Percentiles rank a stretch among this genome's conserved stretches.
phyloP scores from a whole-genome alignment of 1,140 invertebrate species.

The Euglossa dilemma region DNA sequence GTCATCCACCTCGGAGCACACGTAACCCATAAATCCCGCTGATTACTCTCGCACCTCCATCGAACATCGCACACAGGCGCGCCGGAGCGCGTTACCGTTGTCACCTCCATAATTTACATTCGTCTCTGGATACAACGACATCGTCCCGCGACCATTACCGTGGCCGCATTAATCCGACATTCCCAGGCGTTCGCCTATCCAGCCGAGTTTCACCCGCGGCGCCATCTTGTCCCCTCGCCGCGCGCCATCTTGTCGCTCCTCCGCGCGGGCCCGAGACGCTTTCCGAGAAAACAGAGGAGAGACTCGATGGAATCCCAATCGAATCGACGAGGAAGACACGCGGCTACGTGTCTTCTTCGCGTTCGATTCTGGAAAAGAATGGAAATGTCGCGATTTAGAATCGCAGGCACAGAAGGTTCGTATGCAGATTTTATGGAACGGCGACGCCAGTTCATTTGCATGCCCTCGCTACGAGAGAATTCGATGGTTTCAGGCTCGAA shows the following conservation, averaged over 20 bases:
- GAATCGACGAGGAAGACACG: background rate
- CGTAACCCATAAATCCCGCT: slow-evolving; percentile 28
- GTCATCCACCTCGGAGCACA: slow-evolving; percentile 8
- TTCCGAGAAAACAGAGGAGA: background rate
- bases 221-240: background rate
- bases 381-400: background rate
- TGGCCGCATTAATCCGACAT: slow-evolving; percentile 30
- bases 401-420: slow-evolving; percentile 5
- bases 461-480: slow-evolving; percentile 23
- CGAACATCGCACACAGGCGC: background rate
- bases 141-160: slow-evolving; percentile 25
- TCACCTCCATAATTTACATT: slow-evolving; percentile 42
- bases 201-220: too few species aligned
- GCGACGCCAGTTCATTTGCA: background rate
- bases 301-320: background rate
- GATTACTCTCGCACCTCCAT: slow-evolving; percentile 23
- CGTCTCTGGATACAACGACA: slow-evolving; percentile 41
- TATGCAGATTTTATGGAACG: background rate
- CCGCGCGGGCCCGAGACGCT: too few species aligned
- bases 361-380: background rate
- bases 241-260: background rate
- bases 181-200: background rate
- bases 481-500: background rate
- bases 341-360: background rate
- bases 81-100: background rate